Base-by-base conservation (phyloP, 1,140 invertebrate genomes). In the Cotesia typhae region DNA sequence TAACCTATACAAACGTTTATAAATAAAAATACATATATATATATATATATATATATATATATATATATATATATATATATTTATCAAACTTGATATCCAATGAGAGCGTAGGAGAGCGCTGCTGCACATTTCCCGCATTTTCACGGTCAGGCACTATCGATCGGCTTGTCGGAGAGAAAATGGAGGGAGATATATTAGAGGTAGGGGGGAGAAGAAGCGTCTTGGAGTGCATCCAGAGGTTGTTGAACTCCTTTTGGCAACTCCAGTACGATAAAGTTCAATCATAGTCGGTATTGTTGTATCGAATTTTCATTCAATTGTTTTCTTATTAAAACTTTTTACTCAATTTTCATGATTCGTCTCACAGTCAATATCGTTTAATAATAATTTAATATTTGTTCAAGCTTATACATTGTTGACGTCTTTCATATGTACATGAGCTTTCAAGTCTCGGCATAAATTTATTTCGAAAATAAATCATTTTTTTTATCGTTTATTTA, bases 61-160 rank as follows among this genome's bases (percentile, higher is more conserved):
- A 28, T 51, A 38, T 47, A 12, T 66, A 52, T 66, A 52, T 4
- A 55, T 65, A 41, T 37, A 20, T 28, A 41, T 64, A 10, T 64
- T 10, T 41, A 35, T 67, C 51, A 53, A 67, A 51, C 20, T 67
- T 67, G 66, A 70, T 59, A 70, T 59, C 38, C 41, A 59, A 61
- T 57, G 37, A 68, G 64, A 67, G 74, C 64, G 70, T 61, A 63
- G 78, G 76, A 77, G 77, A 77, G 70, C 72, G 70, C 79, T 78
- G 75, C 79, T 81, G 81, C 83, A 81, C 80, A 83, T 82, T 84
- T 80, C 79, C 82, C 81, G 81, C 80, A 79, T 85, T 87, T 87
- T 87, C 85, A 87, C 85, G 85, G 85, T 86, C 85, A 87, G 85
- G 85, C 84, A 82, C 79, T 87, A 87, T 86, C 85, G 85, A 86